Evolutionary conservation across 2,797 vertebrate genomes (phyloP), one percentile per base, ranked within the genome.

Genomic region (Mastacembelus armatus): DNA sequence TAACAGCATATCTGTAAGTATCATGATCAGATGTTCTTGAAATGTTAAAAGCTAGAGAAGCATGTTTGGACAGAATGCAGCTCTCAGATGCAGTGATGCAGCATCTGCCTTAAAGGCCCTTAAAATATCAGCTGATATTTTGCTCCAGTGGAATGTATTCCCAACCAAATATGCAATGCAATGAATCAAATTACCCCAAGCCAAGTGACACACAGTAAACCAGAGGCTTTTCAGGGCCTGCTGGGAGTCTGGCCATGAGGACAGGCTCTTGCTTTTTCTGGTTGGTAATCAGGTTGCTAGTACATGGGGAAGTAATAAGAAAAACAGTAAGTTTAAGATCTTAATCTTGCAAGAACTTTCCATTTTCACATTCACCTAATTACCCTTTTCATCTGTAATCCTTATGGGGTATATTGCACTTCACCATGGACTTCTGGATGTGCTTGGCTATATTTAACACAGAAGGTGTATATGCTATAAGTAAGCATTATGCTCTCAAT

Each of bases 401-500:
- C 56, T 67, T 11, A 8, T 44, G 33, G 18, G 49, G 21, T 27
- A 10, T 43, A 27, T 22, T 48, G 3, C 51, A 15, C 14, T 58
- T 75, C 45, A 22, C 49, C 5, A 15, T 75, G 24, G 50, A 62
- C 32, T 74, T 19, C 51, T 48, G 24, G 26, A 58, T 60, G 57
- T 68, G 38, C 40, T 27, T 7, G 44, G 50, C 66, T 81, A 79
- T 77, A 35, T 86, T 70, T 83, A 86, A 77, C 66, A 48, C 57
- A 60, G 43, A 75, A 64, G 67, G 29, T 70, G 50, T 65, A 42
- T 63, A 66, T 66, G 33, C 61, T 64, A 29, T 58, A 67, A 81
- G 75, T 78, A 77, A 87, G 77, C 79, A 78, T 83, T 86, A 74
- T 72, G 59, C 69, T 77, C 78, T 83, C 78, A 69, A 65, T 83